Conservation (phyloP, 1,140 invertebrate species). For the Reticulitermes speratus region DNA sequence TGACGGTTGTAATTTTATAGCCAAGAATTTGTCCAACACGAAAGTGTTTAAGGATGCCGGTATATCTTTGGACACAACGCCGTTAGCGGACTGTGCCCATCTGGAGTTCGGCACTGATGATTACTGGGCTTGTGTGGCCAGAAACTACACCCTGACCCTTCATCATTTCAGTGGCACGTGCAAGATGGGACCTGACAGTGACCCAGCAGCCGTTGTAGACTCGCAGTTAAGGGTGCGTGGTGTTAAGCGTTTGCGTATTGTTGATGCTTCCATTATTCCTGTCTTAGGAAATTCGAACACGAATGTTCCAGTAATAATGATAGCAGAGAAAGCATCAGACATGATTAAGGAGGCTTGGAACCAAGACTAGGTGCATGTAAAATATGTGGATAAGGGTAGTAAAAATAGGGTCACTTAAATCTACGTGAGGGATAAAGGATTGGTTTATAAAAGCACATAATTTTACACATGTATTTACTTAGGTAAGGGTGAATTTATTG, state of each 20-base stretch:
- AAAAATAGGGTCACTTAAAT: too few relatives aligned
- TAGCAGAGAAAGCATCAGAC: conserved; percentile 69
- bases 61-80: conserved; percentile 52
- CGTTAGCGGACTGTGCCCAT: conserved; percentile 40
- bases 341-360: conserved; percentile 56
- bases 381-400: too few relatives aligned
- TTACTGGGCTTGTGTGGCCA: conserved; percentile 44
- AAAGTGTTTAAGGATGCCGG: conserved; percentile 60
- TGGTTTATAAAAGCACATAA: too few relatives aligned
- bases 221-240: conserved; percentile 56
- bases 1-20: conserved; percentile 49
- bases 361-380: too few relatives aligned
- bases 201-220: conserved; percentile 71
- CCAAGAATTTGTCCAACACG: conserved; percentile 59
- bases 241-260: conserved; percentile 36
- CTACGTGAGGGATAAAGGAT: too few relatives aligned
- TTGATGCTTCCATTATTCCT: conserved; percentile 37
- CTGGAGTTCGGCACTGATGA: conserved; percentile 34
- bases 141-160: conserved; percentile 58
- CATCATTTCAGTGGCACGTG: conserved; percentile 71
- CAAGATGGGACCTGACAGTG: conserved; percentile 71
- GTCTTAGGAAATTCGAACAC: conserved; percentile 66
- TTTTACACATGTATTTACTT: too few relatives aligned
- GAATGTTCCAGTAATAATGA: conserved; percentile 66
- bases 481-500: too few relatives aligned